These are phyloP conservation scores for Lepidurus arcticus DNA, from an alignment of 1,140 invertebrate species.

Conservation along the genomic window DNA sequence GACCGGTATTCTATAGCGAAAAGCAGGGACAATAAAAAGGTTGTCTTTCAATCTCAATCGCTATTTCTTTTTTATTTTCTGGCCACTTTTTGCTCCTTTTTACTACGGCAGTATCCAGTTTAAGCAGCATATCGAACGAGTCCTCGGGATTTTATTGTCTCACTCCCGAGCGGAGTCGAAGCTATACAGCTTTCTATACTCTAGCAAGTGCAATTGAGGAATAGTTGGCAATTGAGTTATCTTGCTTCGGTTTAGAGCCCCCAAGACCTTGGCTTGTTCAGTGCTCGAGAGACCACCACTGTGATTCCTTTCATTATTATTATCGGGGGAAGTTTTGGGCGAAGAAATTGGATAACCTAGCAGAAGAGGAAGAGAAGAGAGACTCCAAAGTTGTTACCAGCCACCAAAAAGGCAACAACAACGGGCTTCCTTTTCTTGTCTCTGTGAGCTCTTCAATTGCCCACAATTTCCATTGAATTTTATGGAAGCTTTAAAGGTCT, in stretches of 20 bases:
- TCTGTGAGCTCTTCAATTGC: neutral
- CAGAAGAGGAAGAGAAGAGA: neutral
- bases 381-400: neutral
- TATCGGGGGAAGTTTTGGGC: neutral
- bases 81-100: neutral
- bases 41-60: neutral
- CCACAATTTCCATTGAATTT: constrained; percentile 19
- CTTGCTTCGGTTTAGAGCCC: neutral
- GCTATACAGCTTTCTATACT: neutral
- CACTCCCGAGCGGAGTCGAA: neutral
- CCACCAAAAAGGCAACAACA: neutral
- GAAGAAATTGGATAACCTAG: neutral
- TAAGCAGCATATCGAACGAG: neutral
- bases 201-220: neutral
- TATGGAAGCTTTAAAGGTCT: neutral
- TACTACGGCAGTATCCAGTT: neutral
- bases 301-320: constrained; percentile 20
- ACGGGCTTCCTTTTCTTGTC: neutral
- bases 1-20: neutral
- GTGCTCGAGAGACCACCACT: constrained; percentile 11
- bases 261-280: neutral
- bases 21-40: neutral
- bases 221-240: constrained; percentile 9
- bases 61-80: too few species aligned
- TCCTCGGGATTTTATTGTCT: neutral